Evolutionary conservation across 1,140 invertebrate genomes (phyloP).

Genomic region (Drosophila erecta): DNA sequence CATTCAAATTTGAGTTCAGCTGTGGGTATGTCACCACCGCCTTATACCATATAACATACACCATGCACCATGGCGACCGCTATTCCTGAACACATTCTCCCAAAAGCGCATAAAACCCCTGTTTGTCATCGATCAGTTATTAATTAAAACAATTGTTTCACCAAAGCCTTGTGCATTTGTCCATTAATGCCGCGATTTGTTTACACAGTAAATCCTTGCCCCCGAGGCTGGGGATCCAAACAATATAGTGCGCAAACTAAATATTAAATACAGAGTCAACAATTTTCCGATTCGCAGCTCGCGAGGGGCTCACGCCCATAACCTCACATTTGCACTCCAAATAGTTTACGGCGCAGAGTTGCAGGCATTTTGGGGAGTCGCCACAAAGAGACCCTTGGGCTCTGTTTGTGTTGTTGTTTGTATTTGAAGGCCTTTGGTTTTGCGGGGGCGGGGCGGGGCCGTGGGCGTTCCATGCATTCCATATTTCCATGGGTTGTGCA

Average conservation of each 20-base stretch:
- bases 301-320: conserved; percentile 11
- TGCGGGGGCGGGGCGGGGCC: conserved; percentile 43
- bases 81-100: too few relatives aligned
- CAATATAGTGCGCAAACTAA: conserved; percentile 33
- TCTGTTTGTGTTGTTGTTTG: conserved; percentile 11
- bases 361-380: not conserved
- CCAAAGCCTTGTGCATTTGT: conserved; percentile 6
- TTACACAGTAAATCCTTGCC: conserved; percentile 29
- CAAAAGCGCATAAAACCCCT: too few relatives aligned
- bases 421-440: conserved; percentile 27
- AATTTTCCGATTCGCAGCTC: conserved; percentile 33
- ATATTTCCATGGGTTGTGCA: conserved; percentile 15
- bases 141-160: too few relatives aligned
- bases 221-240: conserved; percentile 20
- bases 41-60: too few relatives aligned
- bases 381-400: conserved; percentile 42
- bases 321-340: conserved; percentile 25
- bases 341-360: not conserved
- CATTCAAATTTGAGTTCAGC: too few relatives aligned
- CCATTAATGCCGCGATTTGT: conserved; percentile 21
- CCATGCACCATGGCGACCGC: too few relatives aligned
- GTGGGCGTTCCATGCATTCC: conserved; percentile 26
- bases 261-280: conserved; percentile 54
- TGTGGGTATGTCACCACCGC: too few relatives aligned
- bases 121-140: too few relatives aligned